Base-by-base conservation (phyloP, 1,140 invertebrate species). In the Bombus picipes region DNA sequence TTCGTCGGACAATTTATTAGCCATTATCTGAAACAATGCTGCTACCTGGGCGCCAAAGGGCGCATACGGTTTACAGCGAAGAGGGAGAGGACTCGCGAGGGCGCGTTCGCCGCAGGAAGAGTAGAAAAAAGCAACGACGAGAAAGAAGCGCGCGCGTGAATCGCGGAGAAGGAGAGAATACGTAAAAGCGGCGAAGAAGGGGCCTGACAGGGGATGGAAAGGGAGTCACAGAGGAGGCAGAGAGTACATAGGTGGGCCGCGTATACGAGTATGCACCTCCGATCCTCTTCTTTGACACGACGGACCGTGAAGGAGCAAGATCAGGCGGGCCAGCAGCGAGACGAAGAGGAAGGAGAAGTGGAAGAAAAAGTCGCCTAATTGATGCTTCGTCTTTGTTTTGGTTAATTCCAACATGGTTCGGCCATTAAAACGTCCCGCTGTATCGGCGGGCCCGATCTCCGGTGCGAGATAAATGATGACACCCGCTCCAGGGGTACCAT, bases 341-440 rank as follows among this genome's bases (percentile, higher is more conserved):
- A 82, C 85, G 80, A 71, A 84, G 83, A 79, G 89, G 68, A 84
- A 90, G 90, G 86, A 91, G 88, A 92, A 93, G 91, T 94, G 92
- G 93, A 94, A 94, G 94, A 95, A 95, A 95, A 94, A 94, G 93
- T 94, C 93, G 92, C 95, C 95, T 96, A 96, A 96, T 96, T 96
- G 95, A 96, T 96, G 96, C 95, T 96, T 96, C 95, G 95, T 95
- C 95, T 96, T 96, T 96, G 95, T 95, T 96, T 96, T 96, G 95
- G 94, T 96, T 95, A 96, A 96, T 96, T 96, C 95, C 95, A 96
- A 96, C 95, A 96, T 95, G 95, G 94, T 96, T 96, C 95, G 94
- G 95, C 96, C 95, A 96, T 96, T 96, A 96, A 96, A 96, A 94
- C 94, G 95, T 95, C 95, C 94, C 93, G 91, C 92, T 94, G 92